phyloP scores from a whole-genome alignment of 1,140 invertebrate genomes.

The Drosophila persimilis region DNA sequence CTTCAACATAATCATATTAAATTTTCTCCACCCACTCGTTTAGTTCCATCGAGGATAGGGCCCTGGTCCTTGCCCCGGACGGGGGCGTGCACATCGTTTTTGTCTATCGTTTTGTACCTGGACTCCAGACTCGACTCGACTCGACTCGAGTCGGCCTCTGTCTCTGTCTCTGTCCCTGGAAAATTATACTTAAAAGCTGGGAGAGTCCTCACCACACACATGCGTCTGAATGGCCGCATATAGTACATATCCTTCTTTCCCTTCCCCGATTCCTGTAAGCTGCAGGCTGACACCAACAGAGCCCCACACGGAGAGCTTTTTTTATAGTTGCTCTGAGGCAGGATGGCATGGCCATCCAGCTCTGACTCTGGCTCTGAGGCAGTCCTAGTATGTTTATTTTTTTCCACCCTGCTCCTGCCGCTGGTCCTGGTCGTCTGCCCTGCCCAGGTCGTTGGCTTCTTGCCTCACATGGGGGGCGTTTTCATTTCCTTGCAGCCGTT shows the following conservation, averaged over 20 bases:
- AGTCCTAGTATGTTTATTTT: constrained; percentile 57
- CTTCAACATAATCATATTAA: constrained; percentile 80
- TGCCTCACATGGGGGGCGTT: constrained; percentile 71
- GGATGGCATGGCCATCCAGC: constrained; percentile 39
- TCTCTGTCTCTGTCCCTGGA: constrained; percentile 4
- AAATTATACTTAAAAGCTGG: constrained; percentile 76
- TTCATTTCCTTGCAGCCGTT: constrained; percentile 70
- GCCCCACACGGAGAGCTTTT: constrained; percentile 29
- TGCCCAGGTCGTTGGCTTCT: constrained; percentile 75
- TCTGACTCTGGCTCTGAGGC: constrained; percentile 41
- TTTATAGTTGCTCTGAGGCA: constrained; percentile 54
- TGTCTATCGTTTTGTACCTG: constrained; percentile 72
- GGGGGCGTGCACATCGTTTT: constrained; percentile 73
- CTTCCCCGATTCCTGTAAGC: constrained; percentile 38
- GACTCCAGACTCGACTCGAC: constrained; percentile 13
- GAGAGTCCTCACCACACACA: constrained; percentile 46
- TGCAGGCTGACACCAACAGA: constrained; percentile 58
- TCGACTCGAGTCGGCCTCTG: too few species aligned
- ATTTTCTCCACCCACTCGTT: constrained; percentile 73
- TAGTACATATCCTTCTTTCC: neutral
- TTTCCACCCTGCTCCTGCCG: constrained; percentile 26
- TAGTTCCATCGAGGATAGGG: constrained; percentile 39
- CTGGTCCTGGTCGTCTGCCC: constrained; percentile 13
- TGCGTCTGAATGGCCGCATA: constrained; percentile 31
- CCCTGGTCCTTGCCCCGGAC: neutral